Percentiles rank a stretch among this genome's conserved stretches.
These are phyloP conservation scores for Tachina fera DNA, from an alignment of 2,888 invertebrate species.

Conservation along the genomic window DNA sequence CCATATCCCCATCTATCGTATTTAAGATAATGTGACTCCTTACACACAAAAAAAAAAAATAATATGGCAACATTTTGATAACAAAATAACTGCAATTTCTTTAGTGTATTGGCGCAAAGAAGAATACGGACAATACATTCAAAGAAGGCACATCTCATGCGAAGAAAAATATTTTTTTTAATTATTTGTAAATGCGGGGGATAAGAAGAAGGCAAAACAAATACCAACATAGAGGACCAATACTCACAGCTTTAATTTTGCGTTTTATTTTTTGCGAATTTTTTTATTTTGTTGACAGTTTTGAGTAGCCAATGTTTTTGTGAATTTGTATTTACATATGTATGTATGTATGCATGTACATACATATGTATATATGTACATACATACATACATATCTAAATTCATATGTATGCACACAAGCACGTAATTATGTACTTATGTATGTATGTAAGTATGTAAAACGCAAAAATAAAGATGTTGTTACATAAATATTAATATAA, in stretches of 20 bases:
- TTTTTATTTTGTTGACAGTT: neutral
- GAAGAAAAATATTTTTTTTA: too few species aligned
- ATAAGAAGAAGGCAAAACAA: too few species aligned
- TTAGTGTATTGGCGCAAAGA: constrained; percentile 17
- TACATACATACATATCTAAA: neutral
- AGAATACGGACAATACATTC: too few species aligned
- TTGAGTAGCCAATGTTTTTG: neutral
- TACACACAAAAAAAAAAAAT: neutral
- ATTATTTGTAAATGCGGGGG: too few species aligned
- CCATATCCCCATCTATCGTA: too few species aligned
- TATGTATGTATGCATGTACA: neutral
- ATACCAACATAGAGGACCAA: too few species aligned
- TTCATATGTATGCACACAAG: neutral
- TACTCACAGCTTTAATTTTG: too few species aligned
- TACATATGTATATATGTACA: neutral
- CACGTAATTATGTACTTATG: too few species aligned
- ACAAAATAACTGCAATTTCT: constrained; percentile 52
- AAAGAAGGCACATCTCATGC: too few species aligned
- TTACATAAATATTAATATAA: too few species aligned
- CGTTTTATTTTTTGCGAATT: neutral
- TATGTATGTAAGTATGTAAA: neutral
- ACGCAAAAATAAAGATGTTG: too few species aligned
- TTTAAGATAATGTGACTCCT: too few species aligned
- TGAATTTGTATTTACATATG: neutral
- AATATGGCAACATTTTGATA: constrained; percentile 31